Base-by-base conservation (phyloP, 2,888 invertebrate genomes). In the Troides aeacus region DNA sequence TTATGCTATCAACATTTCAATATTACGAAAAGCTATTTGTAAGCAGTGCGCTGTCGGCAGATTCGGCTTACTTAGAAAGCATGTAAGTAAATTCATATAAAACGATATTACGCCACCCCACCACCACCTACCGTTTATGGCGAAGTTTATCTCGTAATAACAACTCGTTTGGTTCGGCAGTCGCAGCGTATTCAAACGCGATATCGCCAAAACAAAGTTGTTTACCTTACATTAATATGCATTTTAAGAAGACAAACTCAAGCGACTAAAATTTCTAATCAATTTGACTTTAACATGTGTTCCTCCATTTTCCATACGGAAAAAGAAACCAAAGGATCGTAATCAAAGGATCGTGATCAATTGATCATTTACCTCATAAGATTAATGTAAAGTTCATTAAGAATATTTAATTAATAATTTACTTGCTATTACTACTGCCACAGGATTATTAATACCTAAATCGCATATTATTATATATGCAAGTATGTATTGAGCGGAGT, bases 71-170 rank as follows among this genome's bases (percentile, higher is more conserved):
- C 82, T 84, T 84, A 86, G 88, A 88, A 88, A 86, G 86, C 84
- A 72, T 72, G 72, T 69, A 74, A 71, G 74, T 75, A 73, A 82
- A 79, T 76, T 7, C 79, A 78, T 57, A 60, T 46, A 58, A 61
- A 12, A 76, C 77, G 74, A 78, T 76, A 77, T 50, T 53, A 59
- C 58, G 21, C 78, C 80, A 78, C 82, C 77, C 75, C 83, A 81
- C 81, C 79, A 80, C 81, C 79, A 79, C 81, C 81, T 76, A 76
- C 87, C 90, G 85, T 90, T 90, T 92, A 92, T 88, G 92, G 91
- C 81, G 78, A 82, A 85, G 86, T 87, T 90, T 90, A 91, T 90
- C 90, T 91, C 88, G 85, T 91, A 90, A 92, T 90, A 92, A 90
- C 85, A 88, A 89, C 89, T 87, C 87, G 92, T 90, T 90, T 88